Conservation (phyloP, 2,888 invertebrate species). For the Nomada hirtipes region DNA sequence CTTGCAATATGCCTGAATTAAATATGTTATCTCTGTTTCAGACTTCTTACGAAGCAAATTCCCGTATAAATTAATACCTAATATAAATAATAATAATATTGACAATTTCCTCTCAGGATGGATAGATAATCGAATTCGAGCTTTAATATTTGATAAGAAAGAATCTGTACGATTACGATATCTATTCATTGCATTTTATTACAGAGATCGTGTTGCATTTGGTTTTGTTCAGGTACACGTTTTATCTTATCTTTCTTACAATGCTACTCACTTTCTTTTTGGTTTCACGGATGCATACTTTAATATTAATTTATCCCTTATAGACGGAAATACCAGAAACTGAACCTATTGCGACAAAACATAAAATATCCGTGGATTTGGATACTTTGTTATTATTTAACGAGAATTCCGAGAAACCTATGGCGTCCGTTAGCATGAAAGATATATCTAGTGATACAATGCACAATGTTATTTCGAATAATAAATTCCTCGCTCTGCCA, state of each 20-base stretch:
- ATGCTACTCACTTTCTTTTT: background rate
- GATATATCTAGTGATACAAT: slow-evolving; percentile 95
- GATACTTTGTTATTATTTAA: slow-evolving; percentile 95
- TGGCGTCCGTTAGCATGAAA: slow-evolving; percentile 94
- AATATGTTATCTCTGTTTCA: slow-evolving; percentile 76
- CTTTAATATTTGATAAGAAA: slow-evolving; percentile 93
- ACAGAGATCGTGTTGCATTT: slow-evolving; percentile 93
- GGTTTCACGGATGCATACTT: background rate
- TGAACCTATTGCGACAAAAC: slow-evolving; percentile 88
- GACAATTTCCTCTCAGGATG: slow-evolving; percentile 94
- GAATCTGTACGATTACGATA: slow-evolving; percentile 93
- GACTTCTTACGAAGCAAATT: slow-evolving; percentile 95
- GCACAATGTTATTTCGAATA: slow-evolving; percentile 94
- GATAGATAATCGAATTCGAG: slow-evolving; percentile 96
- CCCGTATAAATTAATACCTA: slow-evolving; percentile 91
- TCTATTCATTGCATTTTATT: slow-evolving; percentile 94
- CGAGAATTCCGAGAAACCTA: slow-evolving; percentile 92
- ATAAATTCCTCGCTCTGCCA: slow-evolving; percentile 95
- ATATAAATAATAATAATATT: slow-evolving; percentile 90
- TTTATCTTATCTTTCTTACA: slow-evolving; percentile 18
- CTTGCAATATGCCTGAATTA: background rate
- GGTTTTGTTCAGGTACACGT: slow-evolving; percentile 87
- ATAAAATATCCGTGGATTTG: slow-evolving; percentile 90
- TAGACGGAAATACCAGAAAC: slow-evolving; percentile 89
- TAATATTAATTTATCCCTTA: background rate